These are phyloP conservation scores for Phyllostomus hastatus DNA, from an alignment of 2,113 vertebrate genomes.

Conservation along the genomic window DNA sequence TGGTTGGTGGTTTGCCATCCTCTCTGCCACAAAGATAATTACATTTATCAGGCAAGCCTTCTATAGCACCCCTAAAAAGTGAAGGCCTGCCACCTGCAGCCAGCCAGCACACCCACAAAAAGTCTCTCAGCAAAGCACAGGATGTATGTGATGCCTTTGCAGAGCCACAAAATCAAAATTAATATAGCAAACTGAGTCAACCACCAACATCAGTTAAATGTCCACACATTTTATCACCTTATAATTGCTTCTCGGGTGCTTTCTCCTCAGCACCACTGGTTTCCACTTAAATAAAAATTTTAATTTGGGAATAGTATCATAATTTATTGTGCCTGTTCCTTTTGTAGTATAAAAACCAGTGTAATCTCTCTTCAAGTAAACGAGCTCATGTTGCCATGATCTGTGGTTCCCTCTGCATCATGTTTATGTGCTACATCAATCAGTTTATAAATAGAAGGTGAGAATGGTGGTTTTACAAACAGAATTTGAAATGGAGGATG, in stretches of 20 bases:
- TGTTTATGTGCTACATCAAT: background rate
- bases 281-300: conserved; percentile 53
- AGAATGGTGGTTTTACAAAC: background rate
- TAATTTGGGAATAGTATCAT: conserved; percentile 52
- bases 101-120: background rate
- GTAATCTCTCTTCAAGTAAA: conserved; percentile 19
- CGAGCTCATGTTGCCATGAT: background rate
- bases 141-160: background rate
- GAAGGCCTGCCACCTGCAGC: background rate
- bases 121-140: background rate
- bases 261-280: conserved; percentile 30
- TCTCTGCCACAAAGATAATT: background rate
- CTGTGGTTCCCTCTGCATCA: background rate
- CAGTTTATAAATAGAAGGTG: background rate
- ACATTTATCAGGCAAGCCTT: background rate
- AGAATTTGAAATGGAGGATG: background rate
- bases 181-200: background rate
- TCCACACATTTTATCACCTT: conserved; percentile 49
- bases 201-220: conserved; percentile 38
- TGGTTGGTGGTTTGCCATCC: background rate
- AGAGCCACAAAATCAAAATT: conserved; percentile 32
- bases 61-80: background rate
- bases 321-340: conserved; percentile 35
- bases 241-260: conserved; percentile 32
- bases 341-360: background rate